These are phyloP conservation scores for Neotoxoptera formosana DNA, from an alignment of 1,140 invertebrate genomes.

Conservation along the genomic window DNA sequence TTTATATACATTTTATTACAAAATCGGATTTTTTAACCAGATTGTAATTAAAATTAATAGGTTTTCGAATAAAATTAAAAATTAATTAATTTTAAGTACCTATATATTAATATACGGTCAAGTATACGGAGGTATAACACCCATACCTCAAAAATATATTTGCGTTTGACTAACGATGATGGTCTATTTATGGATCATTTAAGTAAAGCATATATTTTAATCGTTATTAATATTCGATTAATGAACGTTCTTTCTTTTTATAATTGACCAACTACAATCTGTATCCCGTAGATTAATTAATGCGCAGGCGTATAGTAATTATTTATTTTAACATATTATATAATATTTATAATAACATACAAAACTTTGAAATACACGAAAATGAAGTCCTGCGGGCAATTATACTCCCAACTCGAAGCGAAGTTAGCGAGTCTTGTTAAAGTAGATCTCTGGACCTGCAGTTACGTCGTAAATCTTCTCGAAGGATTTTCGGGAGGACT, in stretches of 20 bases:
- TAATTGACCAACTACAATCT: background rate
- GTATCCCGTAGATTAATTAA: background rate
- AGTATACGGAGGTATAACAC: background rate
- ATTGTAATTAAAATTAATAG: background rate
- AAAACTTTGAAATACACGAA: background rate
- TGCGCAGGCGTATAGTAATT: background rate
- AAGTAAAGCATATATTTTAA: background rate
- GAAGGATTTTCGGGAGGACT: too few relatives aligned
- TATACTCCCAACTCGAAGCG: background rate
- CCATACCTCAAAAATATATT: background rate
- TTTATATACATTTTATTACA: background rate
- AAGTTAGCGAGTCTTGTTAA: too few relatives aligned
- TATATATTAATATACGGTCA: too few relatives aligned
- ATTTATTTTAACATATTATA: background rate
- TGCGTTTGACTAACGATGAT: too few relatives aligned
- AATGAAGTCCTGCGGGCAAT: background rate
- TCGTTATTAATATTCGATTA: background rate
- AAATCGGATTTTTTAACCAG: background rate
- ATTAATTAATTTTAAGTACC: background rate
- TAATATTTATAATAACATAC: background rate
- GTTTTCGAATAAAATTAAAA: background rate
- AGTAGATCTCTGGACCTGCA: background rate
- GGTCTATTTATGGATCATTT: background rate
- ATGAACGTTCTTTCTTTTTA: background rate
- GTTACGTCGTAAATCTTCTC: too few relatives aligned